phyloP scores from a whole-genome alignment of 2,797 vertebrate species.

The Sphenopsis melanotis region DNA sequence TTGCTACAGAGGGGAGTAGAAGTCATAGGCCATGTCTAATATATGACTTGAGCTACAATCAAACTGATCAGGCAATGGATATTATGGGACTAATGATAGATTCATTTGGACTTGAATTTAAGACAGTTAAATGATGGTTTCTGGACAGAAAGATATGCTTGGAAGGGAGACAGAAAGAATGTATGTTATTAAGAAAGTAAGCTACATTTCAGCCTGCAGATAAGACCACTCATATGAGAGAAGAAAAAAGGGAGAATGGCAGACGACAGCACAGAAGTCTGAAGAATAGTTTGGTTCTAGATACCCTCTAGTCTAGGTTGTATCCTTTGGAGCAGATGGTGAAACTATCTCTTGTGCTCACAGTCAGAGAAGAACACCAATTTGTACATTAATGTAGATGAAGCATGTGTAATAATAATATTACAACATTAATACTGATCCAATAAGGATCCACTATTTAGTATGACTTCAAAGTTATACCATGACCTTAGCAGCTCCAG shows the following conservation, averaged over 20 bases:
- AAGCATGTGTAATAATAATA: background rate
- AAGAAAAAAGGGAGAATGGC: background rate
- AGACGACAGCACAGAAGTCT: background rate
- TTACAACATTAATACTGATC: background rate
- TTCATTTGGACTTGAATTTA: background rate
- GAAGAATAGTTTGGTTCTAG: background rate
- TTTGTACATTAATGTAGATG: background rate
- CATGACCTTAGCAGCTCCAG: background rate
- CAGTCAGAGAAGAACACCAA: background rate
- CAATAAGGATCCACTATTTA: background rate
- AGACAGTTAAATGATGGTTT: background rate
- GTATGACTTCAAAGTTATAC: background rate
- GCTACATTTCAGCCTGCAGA: background rate
- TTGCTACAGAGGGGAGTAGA: background rate
- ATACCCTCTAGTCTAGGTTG: background rate
- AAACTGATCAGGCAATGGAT: background rate
- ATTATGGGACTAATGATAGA: background rate
- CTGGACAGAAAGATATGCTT: background rate
- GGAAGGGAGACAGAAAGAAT: background rate
- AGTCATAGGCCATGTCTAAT: background rate
- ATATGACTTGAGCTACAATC: background rate
- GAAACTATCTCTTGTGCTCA: background rate
- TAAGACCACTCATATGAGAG: background rate
- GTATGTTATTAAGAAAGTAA: background rate
- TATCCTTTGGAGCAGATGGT: background rate